Conservation (phyloP, 2,888 invertebrate species). For the Nebria salina region DNA sequence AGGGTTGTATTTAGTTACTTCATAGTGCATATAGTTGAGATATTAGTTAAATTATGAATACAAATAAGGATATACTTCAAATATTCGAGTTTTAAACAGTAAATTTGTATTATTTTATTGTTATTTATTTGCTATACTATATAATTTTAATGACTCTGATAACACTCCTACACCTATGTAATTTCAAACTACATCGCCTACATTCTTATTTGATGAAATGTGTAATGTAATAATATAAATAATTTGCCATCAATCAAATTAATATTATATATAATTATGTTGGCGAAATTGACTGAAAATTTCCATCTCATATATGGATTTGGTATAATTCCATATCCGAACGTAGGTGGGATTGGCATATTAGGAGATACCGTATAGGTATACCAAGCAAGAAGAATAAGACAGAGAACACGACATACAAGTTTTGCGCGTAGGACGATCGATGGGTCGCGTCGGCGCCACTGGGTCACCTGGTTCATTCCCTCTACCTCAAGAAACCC, state of each 20-base stretch:
- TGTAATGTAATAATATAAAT: neutral
- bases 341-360: neutral
- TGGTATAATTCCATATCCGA: neutral
- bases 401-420: neutral
- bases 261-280: neutral
- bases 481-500: constrained; percentile 8
- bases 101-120: too few relatives aligned
- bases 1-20: too few relatives aligned
- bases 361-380: neutral
- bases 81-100: too few relatives aligned
- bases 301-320: neutral
- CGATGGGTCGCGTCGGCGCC: constrained; percentile 47
- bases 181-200: too few relatives aligned
- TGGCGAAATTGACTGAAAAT: neutral
- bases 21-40: too few relatives aligned
- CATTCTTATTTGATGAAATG: too few relatives aligned
- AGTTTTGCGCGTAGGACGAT: constrained; percentile 16
- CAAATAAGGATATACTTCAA: too few relatives aligned
- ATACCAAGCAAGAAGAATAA: neutral
- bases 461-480: constrained; percentile 40
- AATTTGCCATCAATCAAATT: neutral
- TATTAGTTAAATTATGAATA: too few relatives aligned
- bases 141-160: too few relatives aligned
- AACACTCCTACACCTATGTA: too few relatives aligned
- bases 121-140: too few relatives aligned